phyloP scores from a whole-genome alignment of 2,113 vertebrate genomes.

The Paradisaea rubra region DNA sequence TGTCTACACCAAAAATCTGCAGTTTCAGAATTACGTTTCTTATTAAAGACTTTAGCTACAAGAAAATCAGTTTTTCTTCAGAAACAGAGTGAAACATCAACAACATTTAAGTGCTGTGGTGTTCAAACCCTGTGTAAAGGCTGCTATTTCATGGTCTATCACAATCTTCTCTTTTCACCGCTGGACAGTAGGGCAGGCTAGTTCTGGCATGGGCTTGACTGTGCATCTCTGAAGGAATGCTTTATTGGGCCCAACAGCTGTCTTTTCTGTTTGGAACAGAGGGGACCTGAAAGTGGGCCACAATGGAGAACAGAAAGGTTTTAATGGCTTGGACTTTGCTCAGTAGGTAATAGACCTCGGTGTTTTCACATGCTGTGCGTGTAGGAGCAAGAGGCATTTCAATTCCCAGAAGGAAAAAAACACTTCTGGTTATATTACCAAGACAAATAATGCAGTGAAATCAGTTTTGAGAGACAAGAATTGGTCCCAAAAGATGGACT shows the following conservation, averaged over 20 bases:
- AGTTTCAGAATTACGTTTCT: neutral
- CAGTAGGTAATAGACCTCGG: neutral
- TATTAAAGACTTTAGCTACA: neutral
- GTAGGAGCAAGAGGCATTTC: slow-evolving; percentile 12
- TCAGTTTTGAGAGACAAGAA: slow-evolving; percentile 47
- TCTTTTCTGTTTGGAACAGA: neutral
- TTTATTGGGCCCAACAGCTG: neutral
- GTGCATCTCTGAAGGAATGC: neutral
- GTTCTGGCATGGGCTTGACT: neutral
- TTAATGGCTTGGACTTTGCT: neutral
- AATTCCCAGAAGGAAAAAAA: slow-evolving; percentile 46
- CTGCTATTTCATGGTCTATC: neutral
- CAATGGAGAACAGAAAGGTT: neutral
- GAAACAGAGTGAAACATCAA: neutral
- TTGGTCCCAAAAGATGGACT: slow-evolving; percentile 32
- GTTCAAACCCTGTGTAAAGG: neutral
- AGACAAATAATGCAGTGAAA: slow-evolving; percentile 47
- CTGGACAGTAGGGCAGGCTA: neutral
- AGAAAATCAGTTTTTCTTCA: neutral
- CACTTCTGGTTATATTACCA: slow-evolving; percentile 49
- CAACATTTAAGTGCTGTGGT: neutral
- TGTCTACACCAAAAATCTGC: neutral
- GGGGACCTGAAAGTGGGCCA: neutral
- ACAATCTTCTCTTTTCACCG: neutral
- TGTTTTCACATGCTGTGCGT: neutral